Percentiles rank a stretch among this genome's conserved stretches.
phyloP scores from a whole-genome alignment of 2,113 vertebrate species.

The Marcusenius ussheri region DNA sequence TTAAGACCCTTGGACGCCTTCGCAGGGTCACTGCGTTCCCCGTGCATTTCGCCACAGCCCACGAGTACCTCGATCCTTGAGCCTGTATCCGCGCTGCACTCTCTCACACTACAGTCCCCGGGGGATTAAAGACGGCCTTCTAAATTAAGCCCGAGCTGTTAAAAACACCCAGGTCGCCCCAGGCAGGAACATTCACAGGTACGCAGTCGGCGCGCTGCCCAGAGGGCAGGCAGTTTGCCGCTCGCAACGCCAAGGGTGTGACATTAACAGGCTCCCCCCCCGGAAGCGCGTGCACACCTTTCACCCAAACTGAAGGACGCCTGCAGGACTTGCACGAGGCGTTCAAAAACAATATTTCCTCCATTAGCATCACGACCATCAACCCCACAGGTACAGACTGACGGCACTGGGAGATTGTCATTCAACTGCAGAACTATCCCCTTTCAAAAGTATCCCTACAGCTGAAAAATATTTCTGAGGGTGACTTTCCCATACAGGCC shows the following conservation, averaged over 20 bases:
- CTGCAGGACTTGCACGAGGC: not conserved
- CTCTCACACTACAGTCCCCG: not conserved
- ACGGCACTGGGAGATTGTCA: not conserved
- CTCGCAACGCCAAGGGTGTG: not conserved
- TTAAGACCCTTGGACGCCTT: not conserved
- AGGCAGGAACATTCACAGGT: constrained; percentile 11
- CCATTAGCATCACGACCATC: not conserved
- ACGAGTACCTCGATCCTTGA: not conserved
- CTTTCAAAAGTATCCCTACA: not conserved
- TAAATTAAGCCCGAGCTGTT: not conserved
- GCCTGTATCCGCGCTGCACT: not conserved
- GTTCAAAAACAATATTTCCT: not conserved
- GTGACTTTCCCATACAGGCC: not conserved
- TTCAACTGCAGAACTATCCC: not conserved
- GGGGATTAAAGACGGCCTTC: not conserved
- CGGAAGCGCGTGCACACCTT: not conserved
- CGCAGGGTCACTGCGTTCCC: not conserved
- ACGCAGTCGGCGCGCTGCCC: not conserved
- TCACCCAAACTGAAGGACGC: not conserved
- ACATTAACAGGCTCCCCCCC: not conserved
- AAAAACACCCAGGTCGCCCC: not conserved
- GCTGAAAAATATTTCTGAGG: not conserved
- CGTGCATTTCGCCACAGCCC: not conserved
- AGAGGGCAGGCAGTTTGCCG: not conserved
- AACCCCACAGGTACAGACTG: not conserved